A percentile compares a stretch with the other conserved stretches of the same genome.
Evolutionary conservation across 2,113 vertebrate genomes (phyloP).

Genomic region (Protobothrops flavoviridis): DNA sequence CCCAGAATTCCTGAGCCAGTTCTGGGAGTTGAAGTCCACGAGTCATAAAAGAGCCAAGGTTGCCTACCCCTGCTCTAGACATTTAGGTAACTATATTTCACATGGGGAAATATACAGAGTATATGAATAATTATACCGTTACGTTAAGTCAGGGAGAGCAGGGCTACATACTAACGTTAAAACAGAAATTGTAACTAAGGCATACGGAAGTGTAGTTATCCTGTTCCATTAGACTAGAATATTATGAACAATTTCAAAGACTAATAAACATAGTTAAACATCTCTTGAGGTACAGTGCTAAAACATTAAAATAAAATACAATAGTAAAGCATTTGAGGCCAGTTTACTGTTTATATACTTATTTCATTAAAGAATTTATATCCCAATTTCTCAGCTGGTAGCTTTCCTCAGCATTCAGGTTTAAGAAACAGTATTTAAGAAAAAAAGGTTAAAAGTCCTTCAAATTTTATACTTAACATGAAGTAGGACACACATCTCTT

Average conservation of each 20-base stretch:
- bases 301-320: background rate
- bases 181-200: background rate
- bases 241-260: background rate
- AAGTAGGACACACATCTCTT: background rate
- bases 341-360: background rate
- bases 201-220: background rate
- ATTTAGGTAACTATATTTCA: background rate
- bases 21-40: too few species aligned
- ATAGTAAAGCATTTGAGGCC: accelerated
- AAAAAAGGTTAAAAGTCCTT: background rate
- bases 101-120: background rate
- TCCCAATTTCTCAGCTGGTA: background rate
- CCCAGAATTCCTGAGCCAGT: too few species aligned
- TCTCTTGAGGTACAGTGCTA: background rate
- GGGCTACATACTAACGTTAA: background rate
- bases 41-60: too few species aligned
- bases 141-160: background rate
- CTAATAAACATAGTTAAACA: background rate
- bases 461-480: background rate
- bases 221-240: background rate
- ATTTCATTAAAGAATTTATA: conserved; percentile 1
- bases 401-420: background rate
- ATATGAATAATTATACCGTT: background rate
- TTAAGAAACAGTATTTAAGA: background rate
- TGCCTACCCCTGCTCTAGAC: background rate